Evolutionary conservation across 2,888 invertebrate genomes (phyloP).

Genomic region (Drosophila barbarae): DNA sequence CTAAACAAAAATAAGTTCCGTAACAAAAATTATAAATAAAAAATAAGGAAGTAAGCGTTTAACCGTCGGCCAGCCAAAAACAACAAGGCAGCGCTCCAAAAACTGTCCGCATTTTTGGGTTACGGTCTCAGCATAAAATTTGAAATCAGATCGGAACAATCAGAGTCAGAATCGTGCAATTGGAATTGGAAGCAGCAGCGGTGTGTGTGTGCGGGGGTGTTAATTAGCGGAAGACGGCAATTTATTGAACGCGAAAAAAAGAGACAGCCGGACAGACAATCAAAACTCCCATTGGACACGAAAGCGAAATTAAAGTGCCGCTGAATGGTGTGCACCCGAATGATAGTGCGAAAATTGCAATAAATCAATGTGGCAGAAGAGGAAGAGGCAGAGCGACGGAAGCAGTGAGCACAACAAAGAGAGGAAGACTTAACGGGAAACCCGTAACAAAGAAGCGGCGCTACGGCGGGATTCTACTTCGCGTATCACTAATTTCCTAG

Average conservation of each 20-base stretch:
- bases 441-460: slow-evolving; percentile 3
- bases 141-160: slow-evolving; percentile 14
- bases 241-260: slow-evolving; percentile 22
- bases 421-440: slow-evolving; percentile 49
- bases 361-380: slow-evolving; percentile 57
- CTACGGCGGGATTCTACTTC: slow-evolving; percentile 31
- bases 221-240: slow-evolving; percentile 53
- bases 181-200: slow-evolving; percentile 4
- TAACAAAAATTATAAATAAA: slow-evolving; percentile 62
- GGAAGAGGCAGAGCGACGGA: slow-evolving; percentile 46
- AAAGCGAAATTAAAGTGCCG: slow-evolving; percentile 24
- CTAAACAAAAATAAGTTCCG: slow-evolving; percentile 66
- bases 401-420: slow-evolving; percentile 51
- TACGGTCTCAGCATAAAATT: slow-evolving; percentile 13
- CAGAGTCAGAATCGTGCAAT: slow-evolving; percentile 13
- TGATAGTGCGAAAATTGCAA: slow-evolving; percentile 52
- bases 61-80: slow-evolving; percentile 38
- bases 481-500: slow-evolving; percentile 28
- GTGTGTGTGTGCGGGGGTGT: slow-evolving; percentile 36
- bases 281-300: slow-evolving; percentile 19
- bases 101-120: slow-evolving; percentile 36
- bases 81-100: slow-evolving; percentile 32
- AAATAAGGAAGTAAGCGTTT: slow-evolving; percentile 55
- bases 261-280: slow-evolving; percentile 6
- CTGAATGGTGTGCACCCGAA: slow-evolving; percentile 13